phyloP scores from a whole-genome alignment of 92 coral and sea anemone species.

The Palythoa heliodiscus region DNA sequence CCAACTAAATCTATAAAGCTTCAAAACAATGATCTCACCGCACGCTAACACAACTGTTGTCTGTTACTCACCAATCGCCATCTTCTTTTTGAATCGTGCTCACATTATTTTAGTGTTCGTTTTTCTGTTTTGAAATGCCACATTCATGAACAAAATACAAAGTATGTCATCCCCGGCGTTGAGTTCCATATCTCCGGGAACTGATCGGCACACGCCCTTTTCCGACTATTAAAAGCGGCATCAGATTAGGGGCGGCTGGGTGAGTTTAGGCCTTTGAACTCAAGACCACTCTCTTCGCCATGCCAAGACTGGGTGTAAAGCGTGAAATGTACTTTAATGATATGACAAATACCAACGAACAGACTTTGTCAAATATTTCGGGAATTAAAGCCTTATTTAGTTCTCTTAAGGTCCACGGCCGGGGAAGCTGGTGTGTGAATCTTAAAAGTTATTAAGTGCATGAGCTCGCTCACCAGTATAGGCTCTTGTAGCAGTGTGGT shows the following conservation, averaged over 20 bases:
- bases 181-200: not conserved
- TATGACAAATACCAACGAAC: not conserved
- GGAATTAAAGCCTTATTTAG: not conserved
- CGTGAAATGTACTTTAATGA: not conserved
- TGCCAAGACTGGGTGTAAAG: conserved; percentile 2
- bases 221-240: not conserved
- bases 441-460: no score
- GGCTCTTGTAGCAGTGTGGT: no score
- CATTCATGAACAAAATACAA: not conserved
- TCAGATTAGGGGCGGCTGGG: not conserved
- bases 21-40: no score
- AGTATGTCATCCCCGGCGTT: not conserved
- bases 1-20: no score
- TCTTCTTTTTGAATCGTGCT: no score
- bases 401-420: not conserved
- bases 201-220: not conserved
- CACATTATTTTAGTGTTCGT: no score
- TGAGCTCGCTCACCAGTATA: no score
- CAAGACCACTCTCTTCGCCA: not conserved
- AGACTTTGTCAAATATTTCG: not conserved
- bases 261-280: not conserved
- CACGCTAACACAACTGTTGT: no score
- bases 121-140: no score
- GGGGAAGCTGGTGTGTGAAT: no score
- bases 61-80: no score